phyloP scores from a whole-genome alignment of 2,888 invertebrate genomes.

The Caenorhabditis uteleia region DNA sequence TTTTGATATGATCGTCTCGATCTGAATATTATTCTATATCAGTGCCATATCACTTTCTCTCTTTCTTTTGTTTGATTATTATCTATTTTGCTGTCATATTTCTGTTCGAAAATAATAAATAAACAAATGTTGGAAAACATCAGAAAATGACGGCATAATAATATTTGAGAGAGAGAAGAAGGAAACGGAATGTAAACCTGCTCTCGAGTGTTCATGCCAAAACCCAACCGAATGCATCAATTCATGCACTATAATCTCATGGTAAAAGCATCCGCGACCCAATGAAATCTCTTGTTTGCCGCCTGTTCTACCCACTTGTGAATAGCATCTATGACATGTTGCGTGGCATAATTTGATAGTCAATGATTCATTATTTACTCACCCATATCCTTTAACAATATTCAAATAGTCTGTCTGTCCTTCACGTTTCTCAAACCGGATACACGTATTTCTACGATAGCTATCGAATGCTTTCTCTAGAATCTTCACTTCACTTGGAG shows the following conservation, averaged over 20 bases:
- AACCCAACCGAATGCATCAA: slow-evolving; percentile 65
- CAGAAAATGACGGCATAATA: too few species aligned
- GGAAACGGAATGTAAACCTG: slow-evolving; percentile 54
- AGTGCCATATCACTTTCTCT: background rate
- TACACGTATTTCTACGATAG: slow-evolving; percentile 69
- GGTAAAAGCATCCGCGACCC: slow-evolving; percentile 67
- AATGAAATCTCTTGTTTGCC: slow-evolving; percentile 67
- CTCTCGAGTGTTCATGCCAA: slow-evolving; percentile 69
- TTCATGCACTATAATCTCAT: slow-evolving; percentile 69
- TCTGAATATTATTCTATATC: slow-evolving; percentile 55
- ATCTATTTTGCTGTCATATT: too few species aligned
- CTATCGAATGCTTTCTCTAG: slow-evolving; percentile 64
- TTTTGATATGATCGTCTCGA: slow-evolving; percentile 71
- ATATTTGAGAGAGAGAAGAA: too few species aligned
- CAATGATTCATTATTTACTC: too few species aligned
- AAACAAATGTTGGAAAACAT: too few species aligned
- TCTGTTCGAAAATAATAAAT: too few species aligned
- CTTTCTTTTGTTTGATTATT: background rate
- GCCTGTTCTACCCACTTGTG: slow-evolving; percentile 68
- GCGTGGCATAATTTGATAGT: background rate
- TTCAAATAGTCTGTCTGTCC: slow-evolving; percentile 69
- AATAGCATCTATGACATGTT: slow-evolving; percentile 65
- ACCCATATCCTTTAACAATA: slow-evolving; percentile 68
- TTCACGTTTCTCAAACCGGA: slow-evolving; percentile 68
- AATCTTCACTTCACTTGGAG: slow-evolving; percentile 15